A percentile compares a stretch with the other conserved stretches of the same genome.
Evolutionary conservation across 2,888 invertebrate genomes (phyloP).

Genomic region (Drosophila paranaensis): DNA sequence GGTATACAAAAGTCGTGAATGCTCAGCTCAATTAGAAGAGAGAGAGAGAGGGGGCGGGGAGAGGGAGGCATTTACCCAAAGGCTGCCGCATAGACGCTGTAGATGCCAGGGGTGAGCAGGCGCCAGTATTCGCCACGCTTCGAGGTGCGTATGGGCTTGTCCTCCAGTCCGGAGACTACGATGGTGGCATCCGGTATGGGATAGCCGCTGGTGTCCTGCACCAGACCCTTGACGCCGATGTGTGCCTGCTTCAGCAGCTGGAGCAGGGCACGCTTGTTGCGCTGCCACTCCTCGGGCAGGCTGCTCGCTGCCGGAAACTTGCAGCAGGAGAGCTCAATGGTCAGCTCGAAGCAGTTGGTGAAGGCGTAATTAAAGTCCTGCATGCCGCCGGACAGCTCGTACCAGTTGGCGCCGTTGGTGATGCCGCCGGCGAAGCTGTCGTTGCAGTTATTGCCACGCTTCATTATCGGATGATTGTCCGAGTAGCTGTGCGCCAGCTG

Average conservation of each 20-base stretch:
- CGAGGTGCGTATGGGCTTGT: conserved; percentile 92
- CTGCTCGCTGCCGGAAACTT: conserved; percentile 92
- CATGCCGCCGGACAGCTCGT: conserved; percentile 96
- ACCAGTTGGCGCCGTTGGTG: conserved; percentile 97
- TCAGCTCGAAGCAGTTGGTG: conserved; percentile 98
- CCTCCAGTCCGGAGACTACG: conserved; percentile 89
- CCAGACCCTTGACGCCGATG: conserved; percentile 88
- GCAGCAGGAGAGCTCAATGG: conserved; percentile 97
- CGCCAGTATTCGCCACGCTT: conserved; percentile 97
- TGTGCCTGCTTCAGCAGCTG: conserved; percentile 93
- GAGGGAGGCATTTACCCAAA: conserved; percentile 87
- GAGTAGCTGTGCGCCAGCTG: conserved; percentile 92
- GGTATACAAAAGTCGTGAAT: neutral
- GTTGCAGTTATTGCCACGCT: conserved; percentile 89
- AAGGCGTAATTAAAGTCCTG: conserved; percentile 98
- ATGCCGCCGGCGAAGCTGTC: conserved; percentile 92
- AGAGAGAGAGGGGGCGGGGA: no score
- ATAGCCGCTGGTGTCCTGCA: conserved; percentile 84
- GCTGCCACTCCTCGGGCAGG: conserved; percentile 92
- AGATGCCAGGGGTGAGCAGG: conserved; percentile 94
- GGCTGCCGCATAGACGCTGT: conserved; percentile 90
- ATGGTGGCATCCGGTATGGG: conserved; percentile 89
- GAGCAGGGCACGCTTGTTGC: conserved; percentile 94
- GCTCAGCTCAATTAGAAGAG: neutral
- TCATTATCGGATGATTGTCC: conserved; percentile 90